Evolutionary conservation across 2,888 invertebrate species (phyloP).

Genomic region (Cryptocheilus praepositus): DNA sequence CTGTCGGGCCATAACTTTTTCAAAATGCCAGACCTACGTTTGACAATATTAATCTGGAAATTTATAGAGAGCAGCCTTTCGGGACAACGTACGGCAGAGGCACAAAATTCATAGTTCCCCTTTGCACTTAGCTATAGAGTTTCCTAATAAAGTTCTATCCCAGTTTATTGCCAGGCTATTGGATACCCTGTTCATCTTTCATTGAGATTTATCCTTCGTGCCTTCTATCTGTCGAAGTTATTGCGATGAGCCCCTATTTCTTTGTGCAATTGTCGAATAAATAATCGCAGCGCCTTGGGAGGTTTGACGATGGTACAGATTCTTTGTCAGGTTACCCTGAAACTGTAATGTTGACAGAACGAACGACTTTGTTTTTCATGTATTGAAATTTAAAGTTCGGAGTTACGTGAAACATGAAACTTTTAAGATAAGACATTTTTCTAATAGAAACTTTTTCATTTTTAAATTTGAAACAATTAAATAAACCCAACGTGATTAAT

Average conservation of each 20-base stretch:
- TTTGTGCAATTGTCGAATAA: neutral
- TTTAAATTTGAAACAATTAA: too few relatives aligned
- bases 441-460: too few relatives aligned
- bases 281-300: neutral
- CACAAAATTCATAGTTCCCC: slow-evolving; percentile 33
- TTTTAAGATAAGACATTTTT: too few relatives aligned
- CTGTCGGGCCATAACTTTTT: too few relatives aligned
- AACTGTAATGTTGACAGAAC: too few relatives aligned
- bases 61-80: slow-evolving; percentile 34
- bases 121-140: slow-evolving; percentile 19
- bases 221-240: slow-evolving; percentile 1
- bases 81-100: neutral
- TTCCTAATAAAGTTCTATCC: slow-evolving; percentile 41
- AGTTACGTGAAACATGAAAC: too few relatives aligned
- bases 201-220: slow-evolving; percentile 41
- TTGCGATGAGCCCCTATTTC: neutral
- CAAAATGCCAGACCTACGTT: slow-evolving; percentile 8
- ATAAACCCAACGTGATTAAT: too few relatives aligned
- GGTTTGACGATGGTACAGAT: too few relatives aligned
- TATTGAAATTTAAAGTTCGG: too few relatives aligned
- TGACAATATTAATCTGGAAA: slow-evolving; percentile 41
- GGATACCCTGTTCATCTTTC: slow-evolving; percentile 34
- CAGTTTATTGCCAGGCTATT: slow-evolving; percentile 41
- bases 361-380: too few relatives aligned
- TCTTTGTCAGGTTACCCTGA: too few relatives aligned